Base-by-base conservation (phyloP, 1,140 invertebrate genomes). In the Lasioglossum baleicum region DNA sequence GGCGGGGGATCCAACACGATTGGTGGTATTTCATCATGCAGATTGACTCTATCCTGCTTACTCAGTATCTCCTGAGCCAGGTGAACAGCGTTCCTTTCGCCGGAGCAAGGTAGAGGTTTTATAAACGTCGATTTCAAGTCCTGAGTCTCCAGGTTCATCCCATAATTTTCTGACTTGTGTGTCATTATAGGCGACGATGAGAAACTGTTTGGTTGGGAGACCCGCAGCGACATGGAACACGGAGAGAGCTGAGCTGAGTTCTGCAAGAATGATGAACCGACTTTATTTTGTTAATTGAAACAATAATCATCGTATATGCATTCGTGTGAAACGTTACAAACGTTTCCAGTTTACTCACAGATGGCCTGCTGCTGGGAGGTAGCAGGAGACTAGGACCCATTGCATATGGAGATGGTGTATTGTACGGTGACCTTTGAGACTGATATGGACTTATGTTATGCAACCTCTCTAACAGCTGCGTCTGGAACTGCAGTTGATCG, bases 61-160 rank as follows among this genome's bases (percentile, higher is more conserved):
- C 42, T 31, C 61, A 78, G 87, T 40, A 35, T 7, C 11, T 84
- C 83, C 48, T 58, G 26, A 20, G 40, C 26, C 10, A 17, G 15
- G 40, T 84, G 69, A 44, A 40, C 11, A 2, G 44, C 8, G 26
- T 68, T 83, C n/a, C 69, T 84, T 0, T 83, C 83, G 20, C 85
- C 87, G 8, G 56, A 65, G 44, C 89, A 95, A 0, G 95, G 95
- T 35, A 96, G 86, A 0, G 96, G 95, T 88, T 94, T 95, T 83
- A 96, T 96, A 76, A 95, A 95, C 3, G 94, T 93, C 0, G 92
- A 83, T 17, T 89, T 89, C 7, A 89, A 87, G 3, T 93, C 93
- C 2, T 94, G 93, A 0, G 72, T 4, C 13, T 88, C 88, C 7
- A 66, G 65, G 22, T 26, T 73, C 31, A 11, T 81, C 0, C 78